Base-by-base conservation (phyloP, 2,888 invertebrate species). In the Chymomyza amoena region DNA sequence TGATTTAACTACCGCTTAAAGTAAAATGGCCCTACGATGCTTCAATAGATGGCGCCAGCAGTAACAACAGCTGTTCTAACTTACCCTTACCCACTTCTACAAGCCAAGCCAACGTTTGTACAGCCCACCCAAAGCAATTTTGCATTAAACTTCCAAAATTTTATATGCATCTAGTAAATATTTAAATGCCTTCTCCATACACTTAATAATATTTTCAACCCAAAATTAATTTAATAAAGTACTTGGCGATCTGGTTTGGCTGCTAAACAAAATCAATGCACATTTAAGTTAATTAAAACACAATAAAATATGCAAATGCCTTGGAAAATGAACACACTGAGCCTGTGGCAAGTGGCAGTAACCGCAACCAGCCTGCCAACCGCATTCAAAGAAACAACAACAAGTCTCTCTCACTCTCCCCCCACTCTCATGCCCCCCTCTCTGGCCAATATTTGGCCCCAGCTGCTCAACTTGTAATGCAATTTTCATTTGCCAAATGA, bases 221-320 rank as follows among this genome's bases (percentile, higher is more conserved):
- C 1, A 4, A 5, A 45, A 45, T 45, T 13, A 2, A 13, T 45
- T 13, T 13, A 39, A 39, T 39, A 7, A 9, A 39, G 13, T 13
- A 13, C 39, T 45, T 45, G 13, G 7, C 39, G 3, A 45, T 13
- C 2, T 45, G 3, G 0, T 45, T 45, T 10, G 39, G 39, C 39
- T 28, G 57, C 15, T 20, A 6, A 25, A 25, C 57, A 20, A 25
- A 57, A 57, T 57, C 57, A 57, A 57, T 57, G 57, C 54, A 56
- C 65, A 73, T 66, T 70, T 69, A 70, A 85, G 85, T 83, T 83
- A 83, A 83, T 83, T 83, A 83, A 83, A 83, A 83, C 72, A 83
- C 83, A 85, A 85, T 83, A 82, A 82, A 83, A 83, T 85, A 83
- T 83, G 83, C 83, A 85, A 80, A 67, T 75, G 71, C 75, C 79